These are phyloP conservation scores for Drosophila borborema DNA, from an alignment of 2,888 invertebrate species.

Conservation along the genomic window DNA sequence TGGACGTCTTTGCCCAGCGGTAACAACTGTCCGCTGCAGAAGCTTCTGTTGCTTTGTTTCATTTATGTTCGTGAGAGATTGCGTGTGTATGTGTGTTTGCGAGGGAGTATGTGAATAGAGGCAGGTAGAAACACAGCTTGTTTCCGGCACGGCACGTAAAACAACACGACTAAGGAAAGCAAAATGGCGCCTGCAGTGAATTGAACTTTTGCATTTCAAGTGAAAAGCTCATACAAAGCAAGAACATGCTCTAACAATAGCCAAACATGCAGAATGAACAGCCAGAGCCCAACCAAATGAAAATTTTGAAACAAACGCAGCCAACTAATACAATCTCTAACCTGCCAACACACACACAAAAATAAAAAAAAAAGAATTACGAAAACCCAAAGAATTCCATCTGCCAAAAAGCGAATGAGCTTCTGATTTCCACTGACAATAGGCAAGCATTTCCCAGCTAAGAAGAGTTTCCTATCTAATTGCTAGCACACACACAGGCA, in stretches of 20 bases:
- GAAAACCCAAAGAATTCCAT: conserved; percentile 4
- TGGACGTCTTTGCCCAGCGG: conserved; percentile 75
- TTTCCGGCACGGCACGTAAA: conserved; percentile 67
- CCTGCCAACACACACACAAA: not conserved
- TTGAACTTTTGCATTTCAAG: conserved; percentile 79
- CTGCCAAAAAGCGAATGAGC: conserved; percentile 21
- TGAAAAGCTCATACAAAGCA: conserved; percentile 69
- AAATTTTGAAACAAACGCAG: conserved; percentile 67
- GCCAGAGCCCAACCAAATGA: conserved; percentile 39
- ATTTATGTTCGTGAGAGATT: conserved; percentile 29
- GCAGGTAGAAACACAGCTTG: conserved; percentile 49
- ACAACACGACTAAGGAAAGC: conserved; percentile 73
- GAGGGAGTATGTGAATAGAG: conserved; percentile 16
- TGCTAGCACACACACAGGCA: not conserved
- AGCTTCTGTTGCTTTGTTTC: conserved; percentile 69
- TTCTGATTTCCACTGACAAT: conserved; percentile 22
- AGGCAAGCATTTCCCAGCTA: conserved; percentile 15
- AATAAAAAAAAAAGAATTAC: not conserved
- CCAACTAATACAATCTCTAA: conserved; percentile 44
- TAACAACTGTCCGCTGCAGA: conserved; percentile 75
- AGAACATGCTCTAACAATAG: conserved; percentile 51
- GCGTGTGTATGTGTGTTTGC: conserved; percentile 11
- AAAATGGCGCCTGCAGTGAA: conserved; percentile 75
- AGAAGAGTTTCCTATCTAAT: conserved; percentile 35
- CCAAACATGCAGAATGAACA: conserved; percentile 18